Base-by-base conservation (phyloP, 2,113 vertebrate species). In the Albula goreensis region DNA sequence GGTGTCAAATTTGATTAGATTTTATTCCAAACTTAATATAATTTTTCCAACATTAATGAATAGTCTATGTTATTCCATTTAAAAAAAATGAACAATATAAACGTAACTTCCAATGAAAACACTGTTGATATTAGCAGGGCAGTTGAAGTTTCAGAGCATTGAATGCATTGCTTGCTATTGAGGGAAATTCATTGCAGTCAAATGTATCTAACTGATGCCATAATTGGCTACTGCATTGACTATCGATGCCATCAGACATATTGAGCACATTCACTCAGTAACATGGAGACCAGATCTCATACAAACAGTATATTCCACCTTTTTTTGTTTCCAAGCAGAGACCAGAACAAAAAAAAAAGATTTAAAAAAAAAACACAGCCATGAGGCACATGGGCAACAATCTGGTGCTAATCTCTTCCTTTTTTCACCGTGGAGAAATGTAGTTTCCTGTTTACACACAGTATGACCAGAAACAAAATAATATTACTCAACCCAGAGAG, bases 381-480 rank as follows among this genome's bases (percentile, higher is more conserved):
- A 19, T 53, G 25, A 12, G 31, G 50, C 52, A 78, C 74, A 79
- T 17, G 31, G 85, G 25, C 88, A 90, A 66, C 87, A 87, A 90
- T 89, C 85, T 90, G 88, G 31, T 89, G 90, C 87, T 84, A 87
- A 87, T 85, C 85, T 52, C 49, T 25, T 51, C 79, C 57, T 88
- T 84, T 63, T 86, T 50, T 80, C 74, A 87, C 83, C 83, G 57
- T 85, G 83, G 78, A 84, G 50, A 87, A 87, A 81, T 22, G 60
- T 19, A 77, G 86, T 66, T 86, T 88, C 84, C 87, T 85, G 84
- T 85, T 85, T 83, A 82, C 56, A 50, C 49, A 11, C 80, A 82
- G 31, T 78, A 63, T 77, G 80, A 57, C 31, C 15, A 66, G 80
- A 88, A 85, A 79, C 70, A 85, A 85, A 82, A 48, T 41, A 74